A percentile compares a stretch with the other conserved stretches of the same genome.
Evolutionary conservation across 2,113 vertebrate genomes (phyloP).

Genomic region (Burhinus bistriatus): DNA sequence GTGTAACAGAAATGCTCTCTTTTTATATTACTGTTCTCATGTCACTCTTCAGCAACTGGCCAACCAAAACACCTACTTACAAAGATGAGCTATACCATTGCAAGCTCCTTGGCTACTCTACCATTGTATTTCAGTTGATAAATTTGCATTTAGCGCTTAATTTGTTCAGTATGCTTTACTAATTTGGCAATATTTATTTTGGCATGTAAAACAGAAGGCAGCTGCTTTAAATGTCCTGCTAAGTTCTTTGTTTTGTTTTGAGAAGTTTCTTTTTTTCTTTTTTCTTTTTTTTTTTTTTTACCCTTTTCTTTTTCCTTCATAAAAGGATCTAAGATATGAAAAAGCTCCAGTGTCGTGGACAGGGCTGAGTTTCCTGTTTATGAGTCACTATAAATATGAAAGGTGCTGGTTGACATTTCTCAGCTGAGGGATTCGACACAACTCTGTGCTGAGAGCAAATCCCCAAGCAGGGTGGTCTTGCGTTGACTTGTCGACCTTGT

Average conservation of each 20-base stretch:
- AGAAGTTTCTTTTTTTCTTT: not conserved
- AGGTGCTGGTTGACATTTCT: conserved; percentile 86
- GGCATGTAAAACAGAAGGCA: conserved; percentile 72
- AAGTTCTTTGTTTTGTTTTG: conserved; percentile 63
- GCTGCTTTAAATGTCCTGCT: conserved; percentile 76
- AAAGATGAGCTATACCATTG: conserved; percentile 63
- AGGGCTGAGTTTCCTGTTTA: conserved; percentile 82
- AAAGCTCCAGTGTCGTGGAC: conserved; percentile 74
- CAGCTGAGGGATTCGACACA: conserved; percentile 78
- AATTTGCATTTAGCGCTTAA: conserved; percentile 81
- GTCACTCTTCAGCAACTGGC: conserved; percentile 67
- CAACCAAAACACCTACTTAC: conserved; percentile 79
- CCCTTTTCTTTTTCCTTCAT: conserved; percentile 38
- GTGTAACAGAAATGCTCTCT: conserved; percentile 74
- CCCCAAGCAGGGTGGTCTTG: conserved; percentile 81
- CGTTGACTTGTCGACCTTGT: conserved; percentile 77
- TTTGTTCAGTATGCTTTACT: conserved; percentile 81
- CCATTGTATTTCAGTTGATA: conserved; percentile 76
- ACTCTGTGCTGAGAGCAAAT: conserved; percentile 70
- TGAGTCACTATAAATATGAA: conserved; percentile 84
- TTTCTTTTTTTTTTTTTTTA: not conserved
- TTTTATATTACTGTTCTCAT: conserved; percentile 74
- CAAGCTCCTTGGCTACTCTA: conserved; percentile 66
- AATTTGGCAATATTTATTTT: conserved; percentile 83
- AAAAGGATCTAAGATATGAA: conserved; percentile 79